Percentiles rank a stretch among this genome's conserved stretches.
Conservation (phyloP, 2,113 vertebrate genomes). For the Bathybates hornii region DNA sequence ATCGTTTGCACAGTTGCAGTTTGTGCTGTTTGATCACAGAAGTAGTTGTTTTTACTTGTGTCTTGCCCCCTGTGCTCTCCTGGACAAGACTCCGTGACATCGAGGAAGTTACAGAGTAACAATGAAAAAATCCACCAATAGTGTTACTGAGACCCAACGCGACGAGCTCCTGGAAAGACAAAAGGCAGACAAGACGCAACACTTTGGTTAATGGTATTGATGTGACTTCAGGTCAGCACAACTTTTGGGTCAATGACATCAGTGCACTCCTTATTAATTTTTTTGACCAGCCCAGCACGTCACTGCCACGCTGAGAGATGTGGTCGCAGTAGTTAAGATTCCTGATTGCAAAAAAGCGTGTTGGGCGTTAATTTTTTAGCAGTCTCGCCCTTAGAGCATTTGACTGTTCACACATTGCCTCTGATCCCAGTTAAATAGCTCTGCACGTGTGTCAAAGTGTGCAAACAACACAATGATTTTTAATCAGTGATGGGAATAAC, state of each 20-base stretch:
- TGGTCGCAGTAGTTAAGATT: background rate
- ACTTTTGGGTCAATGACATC: background rate
- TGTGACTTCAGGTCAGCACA: background rate
- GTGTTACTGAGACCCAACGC: slow-evolving; percentile 85
- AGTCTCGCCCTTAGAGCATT: background rate
- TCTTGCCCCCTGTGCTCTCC: slow-evolving; percentile 87
- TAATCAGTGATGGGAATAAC: background rate
- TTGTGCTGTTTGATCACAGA: background rate
- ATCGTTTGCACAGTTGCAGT: background rate
- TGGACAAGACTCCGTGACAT: slow-evolving; percentile 90
- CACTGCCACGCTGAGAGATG: background rate
- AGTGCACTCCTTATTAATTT: background rate
- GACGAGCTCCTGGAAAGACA: slow-evolving; percentile 79
- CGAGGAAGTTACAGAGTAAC: slow-evolving; percentile 86
- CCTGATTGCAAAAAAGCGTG: slow-evolving; percentile 1
- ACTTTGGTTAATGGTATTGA: background rate
- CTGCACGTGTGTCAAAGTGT: background rate
- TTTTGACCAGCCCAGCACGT: background rate
- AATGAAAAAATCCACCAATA: slow-evolving; percentile 85
- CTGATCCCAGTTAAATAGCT: slow-evolving; percentile 17
- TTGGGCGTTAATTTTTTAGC: slow-evolving; percentile 36
- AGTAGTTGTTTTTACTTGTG: slow-evolving; percentile 75
- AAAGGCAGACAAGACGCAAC: background rate
- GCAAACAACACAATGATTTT: background rate
- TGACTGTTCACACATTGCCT: background rate